Evolutionary conservation across 2,797 vertebrate species (phyloP).

Genomic region (Chelon labrosus): DNA sequence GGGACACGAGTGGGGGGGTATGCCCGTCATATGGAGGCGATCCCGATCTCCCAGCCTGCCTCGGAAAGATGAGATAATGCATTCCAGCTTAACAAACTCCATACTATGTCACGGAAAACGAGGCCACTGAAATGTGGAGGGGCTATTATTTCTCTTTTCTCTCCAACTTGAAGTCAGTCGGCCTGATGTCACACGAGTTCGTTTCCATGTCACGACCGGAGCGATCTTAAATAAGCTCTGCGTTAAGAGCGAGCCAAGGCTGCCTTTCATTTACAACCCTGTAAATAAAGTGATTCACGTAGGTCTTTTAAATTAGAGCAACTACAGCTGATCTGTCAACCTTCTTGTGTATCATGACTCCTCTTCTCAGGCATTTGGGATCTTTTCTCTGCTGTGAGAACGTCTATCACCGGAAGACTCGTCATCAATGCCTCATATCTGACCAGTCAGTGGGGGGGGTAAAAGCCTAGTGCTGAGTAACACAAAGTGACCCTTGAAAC

Average conservation of each 20-base stretch:
- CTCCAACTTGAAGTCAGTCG: slow-evolving; percentile 15
- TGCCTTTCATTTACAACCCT: neutral
- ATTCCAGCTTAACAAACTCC: slow-evolving; percentile 60
- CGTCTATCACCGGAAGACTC: neutral
- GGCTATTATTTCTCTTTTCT: slow-evolving; percentile 14
- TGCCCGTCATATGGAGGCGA: slow-evolving; percentile 35
- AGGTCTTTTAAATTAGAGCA: neutral
- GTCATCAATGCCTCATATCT: slow-evolving; percentile 63
- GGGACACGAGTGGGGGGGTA: neutral
- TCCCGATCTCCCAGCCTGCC: slow-evolving; percentile 19
- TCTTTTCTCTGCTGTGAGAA: too few species aligned
- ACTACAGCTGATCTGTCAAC: too few species aligned
- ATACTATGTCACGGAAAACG: slow-evolving; percentile 20
- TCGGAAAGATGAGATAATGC: slow-evolving; percentile 67
- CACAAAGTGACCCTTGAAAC: slow-evolving; percentile 25
- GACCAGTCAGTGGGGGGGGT: neutral
- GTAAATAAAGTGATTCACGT: neutral
- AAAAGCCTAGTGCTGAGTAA: slow-evolving; percentile 40
- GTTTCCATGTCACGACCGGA: neutral
- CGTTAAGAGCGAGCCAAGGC: neutral
- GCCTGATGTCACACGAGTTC: neutral
- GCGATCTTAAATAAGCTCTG: neutral
- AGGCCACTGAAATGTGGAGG: slow-evolving; percentile 19
- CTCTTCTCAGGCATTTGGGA: too few species aligned
- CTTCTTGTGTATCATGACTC: too few species aligned